Conservation (phyloP, 2,113 vertebrate genomes). For the Scartelaos histophorus region DNA sequence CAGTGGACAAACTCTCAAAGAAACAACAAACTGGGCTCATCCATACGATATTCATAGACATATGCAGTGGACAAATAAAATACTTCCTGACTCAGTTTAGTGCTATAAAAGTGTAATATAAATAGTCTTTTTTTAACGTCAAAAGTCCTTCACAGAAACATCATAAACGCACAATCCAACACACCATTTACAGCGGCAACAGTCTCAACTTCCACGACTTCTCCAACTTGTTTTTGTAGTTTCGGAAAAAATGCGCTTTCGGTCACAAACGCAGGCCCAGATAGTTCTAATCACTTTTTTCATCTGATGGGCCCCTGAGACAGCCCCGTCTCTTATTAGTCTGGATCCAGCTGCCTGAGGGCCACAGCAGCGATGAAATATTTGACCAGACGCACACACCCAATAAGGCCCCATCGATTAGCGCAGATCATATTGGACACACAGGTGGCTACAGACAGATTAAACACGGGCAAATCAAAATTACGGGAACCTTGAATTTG, state of each 20-base stretch:
- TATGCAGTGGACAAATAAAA: neutral
- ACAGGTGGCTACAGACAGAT: constrained; percentile 73
- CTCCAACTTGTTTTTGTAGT: constrained; percentile 47
- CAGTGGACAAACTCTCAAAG: too few species aligned
- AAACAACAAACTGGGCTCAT: too few species aligned
- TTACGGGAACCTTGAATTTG: constrained; percentile 37
- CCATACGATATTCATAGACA: too few species aligned
- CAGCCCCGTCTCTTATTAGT: constrained; percentile 77
- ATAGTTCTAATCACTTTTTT: constrained; percentile 65
- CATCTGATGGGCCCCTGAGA: constrained; percentile 67
- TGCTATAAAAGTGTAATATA: too few species aligned
- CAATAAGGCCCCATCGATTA: constrained; percentile 82
- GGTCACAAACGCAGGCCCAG: constrained; percentile 63
- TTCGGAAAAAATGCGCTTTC: constrained; percentile 56
- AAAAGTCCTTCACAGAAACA: neutral
- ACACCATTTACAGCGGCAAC: constrained; percentile 5
- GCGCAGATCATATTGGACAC: constrained; percentile 73
- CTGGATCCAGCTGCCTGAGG: constrained; percentile 70
- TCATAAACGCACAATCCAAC: neutral
- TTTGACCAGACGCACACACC: constrained; percentile 77
- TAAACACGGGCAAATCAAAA: constrained; percentile 61
- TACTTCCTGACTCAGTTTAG: neutral
- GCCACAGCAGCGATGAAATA: constrained; percentile 66
- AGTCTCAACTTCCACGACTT: constrained; percentile 31
- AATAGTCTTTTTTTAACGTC: too few species aligned